phyloP scores from a whole-genome alignment of 2,113 vertebrate species.

The Ochotona princeps region DNA sequence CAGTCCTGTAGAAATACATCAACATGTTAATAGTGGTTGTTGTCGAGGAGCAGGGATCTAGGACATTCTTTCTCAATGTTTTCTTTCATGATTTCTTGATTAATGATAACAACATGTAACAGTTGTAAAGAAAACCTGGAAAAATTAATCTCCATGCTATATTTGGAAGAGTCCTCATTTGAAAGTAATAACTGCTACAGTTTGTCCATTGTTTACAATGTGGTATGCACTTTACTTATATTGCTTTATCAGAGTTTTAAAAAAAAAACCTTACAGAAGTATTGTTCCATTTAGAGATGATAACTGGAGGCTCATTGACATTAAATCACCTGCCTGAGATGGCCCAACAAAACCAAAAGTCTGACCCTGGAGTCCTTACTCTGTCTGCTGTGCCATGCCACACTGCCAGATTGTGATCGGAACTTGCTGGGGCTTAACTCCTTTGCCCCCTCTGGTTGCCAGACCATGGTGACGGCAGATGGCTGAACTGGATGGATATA shows the following conservation, averaged over 20 bases:
- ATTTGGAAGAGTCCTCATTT: slow-evolving; percentile 48
- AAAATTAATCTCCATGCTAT: slow-evolving; percentile 49
- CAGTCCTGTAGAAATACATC: slow-evolving; percentile 62
- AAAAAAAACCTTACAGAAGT: slow-evolving; percentile 17
- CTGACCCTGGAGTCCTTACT: neutral
- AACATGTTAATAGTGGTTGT: slow-evolving; percentile 23
- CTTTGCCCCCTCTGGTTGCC: neutral
- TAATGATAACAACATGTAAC: slow-evolving; percentile 71
- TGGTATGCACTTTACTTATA: neutral
- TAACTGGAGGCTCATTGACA: neutral
- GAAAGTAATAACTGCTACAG: slow-evolving; percentile 33
- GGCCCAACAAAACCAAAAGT: neutral
- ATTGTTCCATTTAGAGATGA: neutral
- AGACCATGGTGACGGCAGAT: neutral
- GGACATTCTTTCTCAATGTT: slow-evolving; percentile 57
- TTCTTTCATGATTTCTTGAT: slow-evolving; percentile 49
- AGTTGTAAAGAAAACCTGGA: slow-evolving; percentile 51
- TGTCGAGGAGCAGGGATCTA: slow-evolving; percentile 54
- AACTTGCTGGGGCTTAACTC: neutral
- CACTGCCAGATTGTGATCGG: neutral
- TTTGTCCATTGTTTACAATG: slow-evolving; percentile 51
- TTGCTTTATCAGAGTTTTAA: slow-evolving; percentile 26
- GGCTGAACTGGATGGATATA: neutral
- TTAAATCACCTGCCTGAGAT: neutral
- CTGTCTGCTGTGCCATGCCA: neutral